phyloP scores from a whole-genome alignment of 2,888 invertebrate species.

The Xanthia togata region DNA sequence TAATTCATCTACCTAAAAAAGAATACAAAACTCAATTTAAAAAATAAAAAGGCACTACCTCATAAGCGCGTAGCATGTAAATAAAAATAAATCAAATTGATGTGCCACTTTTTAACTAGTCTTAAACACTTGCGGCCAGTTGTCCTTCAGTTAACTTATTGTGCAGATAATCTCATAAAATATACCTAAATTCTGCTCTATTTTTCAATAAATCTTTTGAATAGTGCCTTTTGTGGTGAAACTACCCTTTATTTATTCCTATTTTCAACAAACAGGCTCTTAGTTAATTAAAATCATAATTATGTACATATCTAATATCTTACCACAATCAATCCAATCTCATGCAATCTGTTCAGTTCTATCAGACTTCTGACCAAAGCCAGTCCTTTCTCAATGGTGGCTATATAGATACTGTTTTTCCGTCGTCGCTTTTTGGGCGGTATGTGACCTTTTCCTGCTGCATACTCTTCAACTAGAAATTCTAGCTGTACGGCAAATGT shows the following conservation, averaged over 20 bases:
- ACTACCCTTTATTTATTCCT: not conserved
- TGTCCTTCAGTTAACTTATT: not conserved
- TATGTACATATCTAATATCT: constrained; percentile 39
- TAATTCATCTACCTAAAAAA: constrained; percentile 94
- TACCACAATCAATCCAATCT: constrained; percentile 94
- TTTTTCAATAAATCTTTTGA: not conserved
- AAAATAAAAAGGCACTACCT: not conserved
- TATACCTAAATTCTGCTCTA: not conserved
- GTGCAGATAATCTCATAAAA: not conserved
- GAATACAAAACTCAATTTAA: constrained; percentile 3
- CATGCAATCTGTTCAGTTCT: constrained; percentile 93
- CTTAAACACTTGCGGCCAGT: not conserved
- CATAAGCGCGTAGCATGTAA: not conserved
- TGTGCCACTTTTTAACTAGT: too few species aligned
- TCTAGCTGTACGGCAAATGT: constrained; percentile 96
- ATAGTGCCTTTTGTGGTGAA: not conserved
- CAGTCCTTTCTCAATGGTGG: constrained; percentile 98
- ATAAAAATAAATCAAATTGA: not conserved
- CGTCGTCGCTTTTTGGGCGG: constrained; percentile 94
- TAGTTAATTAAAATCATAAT: not conserved
- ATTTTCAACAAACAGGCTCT: too few species aligned
- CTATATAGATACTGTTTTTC: constrained; percentile 95
- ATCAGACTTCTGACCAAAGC: constrained; percentile 96
- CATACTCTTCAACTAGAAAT: constrained; percentile 98
- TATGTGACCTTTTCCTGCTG: constrained; percentile 97